These are phyloP conservation scores for Chiroxiphia lanceolata DNA, from an alignment of 2,797 vertebrate genomes.

Conservation along the genomic window DNA sequence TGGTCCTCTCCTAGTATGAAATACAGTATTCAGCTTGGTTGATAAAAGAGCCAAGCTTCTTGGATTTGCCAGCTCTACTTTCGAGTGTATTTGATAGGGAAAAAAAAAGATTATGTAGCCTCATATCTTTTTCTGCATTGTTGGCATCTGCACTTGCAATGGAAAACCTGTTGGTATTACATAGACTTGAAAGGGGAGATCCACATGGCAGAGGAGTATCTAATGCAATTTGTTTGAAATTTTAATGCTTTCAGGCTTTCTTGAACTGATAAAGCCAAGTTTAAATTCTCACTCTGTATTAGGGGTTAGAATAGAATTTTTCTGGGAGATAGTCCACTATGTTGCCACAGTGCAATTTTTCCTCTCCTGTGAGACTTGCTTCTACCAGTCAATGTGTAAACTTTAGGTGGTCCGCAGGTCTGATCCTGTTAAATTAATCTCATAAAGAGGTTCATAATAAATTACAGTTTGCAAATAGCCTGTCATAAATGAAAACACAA, in stretches of 20 bases:
- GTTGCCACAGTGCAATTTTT: neutral
- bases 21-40: neutral
- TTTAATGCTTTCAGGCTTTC: neutral
- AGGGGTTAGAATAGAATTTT: neutral
- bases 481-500: slow-evolving; percentile 62
- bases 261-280: neutral
- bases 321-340: neutral
- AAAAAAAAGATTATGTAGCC: neutral
- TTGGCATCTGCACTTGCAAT: neutral
- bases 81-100: neutral
- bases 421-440: slow-evolving; percentile 55
- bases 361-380: neutral
- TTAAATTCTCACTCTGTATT: neutral
- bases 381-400: neutral
- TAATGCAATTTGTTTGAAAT: neutral
- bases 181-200: neutral
- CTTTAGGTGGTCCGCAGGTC: slow-evolving; percentile 46
- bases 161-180: neutral
- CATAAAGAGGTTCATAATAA: slow-evolving; percentile 49
- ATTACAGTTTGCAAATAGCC: slow-evolving; percentile 56
- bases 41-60: neutral
- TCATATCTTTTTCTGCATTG: neutral
- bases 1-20: neutral
- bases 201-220: neutral
- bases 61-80: neutral